Evolutionary conservation across 2,888 invertebrate species (phyloP).

Genomic region (Drosophila subsilvestris): DNA sequence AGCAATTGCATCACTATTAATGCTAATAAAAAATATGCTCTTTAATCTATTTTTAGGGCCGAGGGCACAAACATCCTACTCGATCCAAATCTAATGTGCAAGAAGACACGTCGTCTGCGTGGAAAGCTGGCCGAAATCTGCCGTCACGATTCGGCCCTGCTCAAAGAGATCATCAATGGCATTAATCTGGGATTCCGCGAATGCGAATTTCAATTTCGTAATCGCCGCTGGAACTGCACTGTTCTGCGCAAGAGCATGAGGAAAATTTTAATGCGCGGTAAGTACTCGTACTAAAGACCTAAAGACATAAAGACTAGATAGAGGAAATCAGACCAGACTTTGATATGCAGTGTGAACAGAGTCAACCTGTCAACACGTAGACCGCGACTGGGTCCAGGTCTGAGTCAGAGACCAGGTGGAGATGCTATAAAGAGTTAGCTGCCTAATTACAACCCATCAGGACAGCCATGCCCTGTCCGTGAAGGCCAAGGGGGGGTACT

Average conservation of each 20-base stretch:
- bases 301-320: constrained; percentile 14
- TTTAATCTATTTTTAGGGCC: constrained; percentile 86
- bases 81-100: constrained; percentile 95
- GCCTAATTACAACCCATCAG: constrained; percentile 73
- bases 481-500: constrained; percentile 38
- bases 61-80: constrained; percentile 93
- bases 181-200: constrained; percentile 92
- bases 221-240: constrained; percentile 95
- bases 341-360: constrained; percentile 68
- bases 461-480: constrained; percentile 47
- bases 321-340: constrained; percentile 35
- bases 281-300: constrained; percentile 60
- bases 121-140: constrained; percentile 93
- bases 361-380: constrained; percentile 67
- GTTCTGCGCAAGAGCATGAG: constrained; percentile 87
- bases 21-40: not conserved
- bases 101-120: constrained; percentile 91
- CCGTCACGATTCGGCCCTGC: constrained; percentile 91
- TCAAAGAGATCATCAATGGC: constrained; percentile 93
- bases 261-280: constrained; percentile 94
- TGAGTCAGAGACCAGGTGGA: constrained; percentile 55
- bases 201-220: constrained; percentile 94
- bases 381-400: constrained; percentile 7
- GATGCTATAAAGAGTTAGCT: constrained; percentile 44
- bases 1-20: not conserved